These are phyloP conservation scores for Andrena flavipes DNA, from an alignment of 2,888 invertebrate species.

Conservation along the genomic window DNA sequence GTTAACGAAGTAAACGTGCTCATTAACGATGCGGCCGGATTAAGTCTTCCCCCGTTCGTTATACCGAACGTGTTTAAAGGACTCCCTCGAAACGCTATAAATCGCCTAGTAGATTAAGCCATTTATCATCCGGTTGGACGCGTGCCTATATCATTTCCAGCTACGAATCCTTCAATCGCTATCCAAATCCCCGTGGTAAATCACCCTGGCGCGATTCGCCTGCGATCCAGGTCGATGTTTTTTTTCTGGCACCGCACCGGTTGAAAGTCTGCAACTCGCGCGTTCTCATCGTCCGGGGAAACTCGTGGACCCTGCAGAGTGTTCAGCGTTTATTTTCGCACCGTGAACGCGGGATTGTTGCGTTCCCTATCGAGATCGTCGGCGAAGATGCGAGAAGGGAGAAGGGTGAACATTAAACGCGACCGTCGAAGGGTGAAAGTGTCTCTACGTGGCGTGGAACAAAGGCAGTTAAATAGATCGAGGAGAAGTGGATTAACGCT, in stretches of 20 bases:
- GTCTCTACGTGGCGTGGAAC: conserved; percentile 50
- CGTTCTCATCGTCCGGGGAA: not conserved
- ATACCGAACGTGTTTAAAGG: conserved; percentile 48
- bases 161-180: conserved; percentile 43
- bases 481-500: conserved; percentile 63
- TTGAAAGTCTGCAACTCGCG: not conserved
- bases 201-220: conserved; percentile 20
- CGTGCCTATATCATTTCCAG: conserved; percentile 32
- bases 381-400: conserved; percentile 7
- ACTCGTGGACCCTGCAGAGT: not conserved
- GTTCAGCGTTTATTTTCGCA: not conserved
- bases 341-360: not conserved
- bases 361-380: conserved; percentile 15
- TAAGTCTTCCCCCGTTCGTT: conserved; percentile 30
- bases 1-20: conserved; percentile 21
- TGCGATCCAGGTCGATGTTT: conserved; percentile 1
- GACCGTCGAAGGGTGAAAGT: conserved; percentile 46
- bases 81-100: conserved; percentile 39
- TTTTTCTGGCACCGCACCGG: not conserved
- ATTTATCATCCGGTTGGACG: conserved; percentile 42
- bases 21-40: conserved; percentile 38
- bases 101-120: conserved; percentile 48
- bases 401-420: conserved; percentile 48
- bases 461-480: conserved; percentile 70
- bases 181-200: conserved; percentile 34